Base-by-base conservation (phyloP, 2,113 vertebrate species). In the Telmatochromis sp. region DNA sequence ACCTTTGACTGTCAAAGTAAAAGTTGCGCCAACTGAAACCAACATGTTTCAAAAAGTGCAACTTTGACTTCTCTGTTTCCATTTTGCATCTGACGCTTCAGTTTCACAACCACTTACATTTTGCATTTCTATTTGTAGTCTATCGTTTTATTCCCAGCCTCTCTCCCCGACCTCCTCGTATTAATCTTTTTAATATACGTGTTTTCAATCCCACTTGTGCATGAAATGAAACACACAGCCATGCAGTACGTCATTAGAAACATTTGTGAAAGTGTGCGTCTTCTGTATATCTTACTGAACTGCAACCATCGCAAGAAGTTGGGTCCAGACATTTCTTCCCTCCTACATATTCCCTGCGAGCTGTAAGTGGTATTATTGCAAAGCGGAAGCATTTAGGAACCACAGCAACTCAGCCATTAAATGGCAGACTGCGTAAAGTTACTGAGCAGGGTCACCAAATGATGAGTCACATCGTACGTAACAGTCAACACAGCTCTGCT, bases 131-230 rank as follows among this genome's bases (percentile, higher is more conserved):
- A 37, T 68, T 68, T 37, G 60, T 37, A 37, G 60, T 35, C 31
- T 65, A 35, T 35, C 17, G 2, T n/a, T 65, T 37, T 65, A 65
- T n/a, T 1, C 17, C 31, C 9, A 9, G 3, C 2, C 15, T 6
- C 0, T 17, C 58, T 7, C 0, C 60, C 33, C 10, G 1, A 5
- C 19, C 60, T 65, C 33, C 33, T 37, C 6, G 0, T 65, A n/a
- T 21, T 8, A 37, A 3, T 68, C 0, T 68, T 65, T 68, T 68
- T 3, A 26, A 26, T 1, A 1, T 73, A 17, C 1, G 0, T 40
- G 35, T 45, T 45, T 73, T 73, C 21, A 73, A 26, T 73, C 37
- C 37, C 8, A 73, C 4, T 45, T 26, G 40, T 73, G 40, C 14
- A 26, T 73, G 23, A 73, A 73, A 73, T 26, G 21, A 45, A 73